Evolutionary conservation across 2,888 invertebrate genomes (phyloP).

Genomic region (Acrocyrtus sp.): DNA sequence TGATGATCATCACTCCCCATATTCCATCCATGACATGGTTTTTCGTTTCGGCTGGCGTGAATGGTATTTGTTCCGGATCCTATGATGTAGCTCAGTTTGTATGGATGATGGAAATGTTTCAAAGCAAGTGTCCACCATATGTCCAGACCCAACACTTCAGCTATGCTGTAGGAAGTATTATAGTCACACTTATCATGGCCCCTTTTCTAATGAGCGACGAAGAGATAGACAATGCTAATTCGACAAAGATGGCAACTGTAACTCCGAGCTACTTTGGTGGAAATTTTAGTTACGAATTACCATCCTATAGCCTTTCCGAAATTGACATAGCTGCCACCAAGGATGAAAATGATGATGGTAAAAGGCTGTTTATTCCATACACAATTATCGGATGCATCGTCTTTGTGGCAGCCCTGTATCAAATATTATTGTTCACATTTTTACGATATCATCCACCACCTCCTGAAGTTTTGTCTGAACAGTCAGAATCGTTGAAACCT

Average conservation of each 20-base stretch:
- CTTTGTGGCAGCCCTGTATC: background rate
- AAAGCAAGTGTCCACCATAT: slow-evolving; percentile 49
- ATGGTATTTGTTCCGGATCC: slow-evolving; percentile 46
- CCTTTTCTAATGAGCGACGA: slow-evolving; percentile 27
- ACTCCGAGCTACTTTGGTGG: background rate
- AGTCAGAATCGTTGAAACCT: background rate
- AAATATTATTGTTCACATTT: slow-evolving; percentile 42
- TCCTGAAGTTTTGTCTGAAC: slow-evolving; percentile 2
- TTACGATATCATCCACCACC: slow-evolving; percentile 36
- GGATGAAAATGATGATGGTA: background rate
- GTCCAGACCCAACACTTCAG: slow-evolving; percentile 54
- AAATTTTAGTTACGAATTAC: background rate
- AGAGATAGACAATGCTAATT: background rate
- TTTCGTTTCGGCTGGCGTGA: slow-evolving; percentile 38
- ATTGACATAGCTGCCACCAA: background rate
- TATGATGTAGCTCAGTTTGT: slow-evolving; percentile 56
- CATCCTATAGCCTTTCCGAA: no score
- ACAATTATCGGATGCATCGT: slow-evolving; percentile 26
- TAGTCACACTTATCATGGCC: slow-evolving; percentile 23
- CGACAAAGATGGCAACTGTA: background rate
- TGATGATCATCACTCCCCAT: slow-evolving; percentile 44
- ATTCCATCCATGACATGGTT: slow-evolving; percentile 42
- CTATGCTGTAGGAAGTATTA: slow-evolving; percentile 35
- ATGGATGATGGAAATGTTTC: slow-evolving; percentile 59
- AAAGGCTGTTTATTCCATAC: slow-evolving; percentile 38